These are phyloP conservation scores for Hyles vespertilio DNA, from an alignment of 1,140 invertebrate genomes.

Conservation along the genomic window DNA sequence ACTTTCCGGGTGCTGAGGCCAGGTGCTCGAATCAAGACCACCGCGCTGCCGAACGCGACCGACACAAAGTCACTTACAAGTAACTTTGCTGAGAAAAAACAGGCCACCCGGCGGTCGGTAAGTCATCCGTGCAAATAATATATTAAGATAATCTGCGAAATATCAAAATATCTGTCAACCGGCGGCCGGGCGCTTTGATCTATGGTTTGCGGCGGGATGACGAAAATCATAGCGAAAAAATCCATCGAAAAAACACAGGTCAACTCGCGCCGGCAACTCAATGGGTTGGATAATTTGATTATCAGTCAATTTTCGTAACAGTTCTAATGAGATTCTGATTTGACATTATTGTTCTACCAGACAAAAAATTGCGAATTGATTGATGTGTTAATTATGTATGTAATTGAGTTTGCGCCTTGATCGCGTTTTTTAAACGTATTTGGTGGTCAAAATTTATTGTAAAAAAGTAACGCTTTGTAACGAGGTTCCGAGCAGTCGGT, in stretches of 20 bases:
- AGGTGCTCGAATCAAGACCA: conserved; percentile 44
- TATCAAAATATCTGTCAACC: conserved; percentile 69
- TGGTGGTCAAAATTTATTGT: conserved; percentile 2
- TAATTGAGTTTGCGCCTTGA: no score
- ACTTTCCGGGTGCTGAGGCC: conserved; percentile 43
- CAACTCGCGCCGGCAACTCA: conserved; percentile 24
- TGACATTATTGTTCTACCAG: conserved; percentile 15
- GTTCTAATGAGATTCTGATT: conserved; percentile 6
- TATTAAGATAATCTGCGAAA: conserved; percentile 60
- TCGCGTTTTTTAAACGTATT: no score
- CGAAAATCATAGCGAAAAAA: conserved; percentile 22
- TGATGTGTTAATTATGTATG: conserved; percentile 12
- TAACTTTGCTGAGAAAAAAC: conserved; percentile 63
- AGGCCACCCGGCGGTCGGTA: conserved; percentile 57
- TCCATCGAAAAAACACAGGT: conserved; percentile 21
- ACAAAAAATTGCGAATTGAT: neutral
- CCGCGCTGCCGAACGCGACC: conserved; percentile 41
- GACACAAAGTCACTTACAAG: conserved; percentile 66
- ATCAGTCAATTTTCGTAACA: conserved; percentile 7
- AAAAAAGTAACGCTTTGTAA: no score
- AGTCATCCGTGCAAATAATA: conserved; percentile 63
- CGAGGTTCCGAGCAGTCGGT: no score
- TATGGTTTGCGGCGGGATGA: conserved; percentile 25
- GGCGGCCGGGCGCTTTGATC: conserved; percentile 56
- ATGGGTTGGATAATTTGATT: conserved; percentile 26